Base-by-base conservation (phyloP, 2,888 invertebrate genomes). In the Hemaris fuciformis region DNA sequence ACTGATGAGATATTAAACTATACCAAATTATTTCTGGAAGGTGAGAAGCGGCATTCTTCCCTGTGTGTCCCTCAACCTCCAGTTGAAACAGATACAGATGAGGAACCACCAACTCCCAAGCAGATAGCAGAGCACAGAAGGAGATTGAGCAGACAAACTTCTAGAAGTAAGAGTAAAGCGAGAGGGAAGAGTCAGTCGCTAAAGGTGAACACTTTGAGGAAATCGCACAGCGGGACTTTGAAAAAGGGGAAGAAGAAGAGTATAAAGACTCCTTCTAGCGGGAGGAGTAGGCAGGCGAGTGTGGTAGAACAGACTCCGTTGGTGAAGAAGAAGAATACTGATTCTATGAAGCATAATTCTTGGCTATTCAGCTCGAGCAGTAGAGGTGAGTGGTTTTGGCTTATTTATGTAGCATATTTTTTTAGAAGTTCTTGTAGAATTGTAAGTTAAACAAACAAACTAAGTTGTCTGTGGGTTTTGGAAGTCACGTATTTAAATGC, bases 191-290 rank as follows among this genome's bases (percentile, higher is more conserved):
- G 91, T 69, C 92, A 91, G 67, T 81, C 86, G 1, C 77, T 92
- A 0, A 91, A 89, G 80, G 84, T 92, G 5, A 91, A 89, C 59
- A 91, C 92, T 0, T 64, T 92, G 15, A 81, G 91, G 45, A 92
- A 92, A 67, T 88, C 89, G 23, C 92, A 92, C 58, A 91, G 91
- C 43, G 92, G 92, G 1, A 92, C 91, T 0, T 74, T 92, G 62
- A 92, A 91, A 71, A 91, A 91, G 62, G 80, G 79, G 0, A 92
- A 92, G 64, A 92, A 92, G 80, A 92, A 92, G 71, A 84, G 77
- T 62, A 69, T 76, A 0, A 91, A 91, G 64, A 79, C 85, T 8
- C 87, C 90, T 6, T 66, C 84, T 18, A 67, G 71, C 18, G 79
- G 80, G 0, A 84, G 92, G 62, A 92, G 91, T 62, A 76, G 92